Evolutionary conservation across 2,113 vertebrate species (phyloP).

Genomic region (Cyanistes caeruleus): DNA sequence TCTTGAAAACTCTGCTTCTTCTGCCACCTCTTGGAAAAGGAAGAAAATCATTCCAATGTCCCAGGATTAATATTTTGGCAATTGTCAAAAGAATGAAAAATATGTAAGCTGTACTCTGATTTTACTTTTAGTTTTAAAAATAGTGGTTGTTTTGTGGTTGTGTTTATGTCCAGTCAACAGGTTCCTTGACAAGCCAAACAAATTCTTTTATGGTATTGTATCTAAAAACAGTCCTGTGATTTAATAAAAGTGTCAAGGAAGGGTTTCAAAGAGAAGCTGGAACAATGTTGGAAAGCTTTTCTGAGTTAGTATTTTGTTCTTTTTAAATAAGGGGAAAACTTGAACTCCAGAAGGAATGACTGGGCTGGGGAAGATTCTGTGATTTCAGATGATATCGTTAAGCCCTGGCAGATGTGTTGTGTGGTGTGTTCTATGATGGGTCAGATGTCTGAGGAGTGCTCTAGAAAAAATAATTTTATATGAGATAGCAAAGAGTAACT

Average conservation of each 20-base stretch:
- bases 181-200: not conserved
- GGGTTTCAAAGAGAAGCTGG: not conserved
- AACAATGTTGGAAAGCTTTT: not conserved
- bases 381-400: not conserved
- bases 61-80: not conserved
- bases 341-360: not conserved
- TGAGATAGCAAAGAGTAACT: not conserved
- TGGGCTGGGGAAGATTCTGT: not conserved
- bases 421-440: not conserved
- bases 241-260: not conserved
- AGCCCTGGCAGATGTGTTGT: not conserved
- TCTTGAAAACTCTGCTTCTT: not conserved
- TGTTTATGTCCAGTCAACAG: conserved; percentile 1
- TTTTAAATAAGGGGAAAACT: not conserved
- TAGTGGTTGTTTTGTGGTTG: not conserved
- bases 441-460: not conserved
- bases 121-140: conserved; percentile 23
- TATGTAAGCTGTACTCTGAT: not conserved
- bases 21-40: not conserved
- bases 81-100: not conserved
- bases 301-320: not conserved
- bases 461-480: not conserved
- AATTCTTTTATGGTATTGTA: not conserved
- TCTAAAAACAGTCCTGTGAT: not conserved
- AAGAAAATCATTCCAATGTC: not conserved